Conservation (phyloP, 2,113 vertebrate genomes). For the Cryptomyrus ogoouensis region DNA sequence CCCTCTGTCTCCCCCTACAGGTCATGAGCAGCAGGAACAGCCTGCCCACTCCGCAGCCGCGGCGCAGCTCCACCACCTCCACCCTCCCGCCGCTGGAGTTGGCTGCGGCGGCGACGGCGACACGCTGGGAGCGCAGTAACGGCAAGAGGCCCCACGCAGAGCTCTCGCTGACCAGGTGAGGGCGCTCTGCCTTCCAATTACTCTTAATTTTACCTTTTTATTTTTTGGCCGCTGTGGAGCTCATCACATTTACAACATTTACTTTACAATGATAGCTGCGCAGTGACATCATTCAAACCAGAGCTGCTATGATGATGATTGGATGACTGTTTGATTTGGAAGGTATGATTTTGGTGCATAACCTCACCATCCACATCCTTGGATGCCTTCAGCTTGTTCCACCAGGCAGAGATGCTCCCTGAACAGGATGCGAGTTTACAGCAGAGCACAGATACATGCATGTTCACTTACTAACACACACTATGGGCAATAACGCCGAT, state of each 20-base stretch:
- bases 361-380: neutral
- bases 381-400: neutral
- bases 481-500: neutral
- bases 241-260: neutral
- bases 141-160: conserved; percentile 77
- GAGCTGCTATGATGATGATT: neutral
- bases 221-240: neutral
- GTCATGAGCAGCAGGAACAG: conserved; percentile 67
- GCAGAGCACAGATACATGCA: neutral
- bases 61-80: conserved; percentile 71
- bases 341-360: neutral
- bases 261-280: neutral
- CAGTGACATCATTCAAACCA: neutral
- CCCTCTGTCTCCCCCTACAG: conserved; percentile 13
- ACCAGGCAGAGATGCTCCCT: neutral
- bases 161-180: conserved; percentile 70
- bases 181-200: neutral
- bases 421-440: neutral
- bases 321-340: neutral
- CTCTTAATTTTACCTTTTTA: neutral
- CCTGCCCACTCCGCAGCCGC: conserved; percentile 77
- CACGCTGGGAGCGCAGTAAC: conserved; percentile 77
- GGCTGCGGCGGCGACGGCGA: conserved; percentile 38
- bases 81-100: conserved; percentile 64
- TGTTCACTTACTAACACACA: neutral